Percentiles rank a stretch among this genome's conserved stretches.
Evolutionary conservation across 2,888 invertebrate genomes (phyloP).

Genomic region (Gibbula magus): DNA sequence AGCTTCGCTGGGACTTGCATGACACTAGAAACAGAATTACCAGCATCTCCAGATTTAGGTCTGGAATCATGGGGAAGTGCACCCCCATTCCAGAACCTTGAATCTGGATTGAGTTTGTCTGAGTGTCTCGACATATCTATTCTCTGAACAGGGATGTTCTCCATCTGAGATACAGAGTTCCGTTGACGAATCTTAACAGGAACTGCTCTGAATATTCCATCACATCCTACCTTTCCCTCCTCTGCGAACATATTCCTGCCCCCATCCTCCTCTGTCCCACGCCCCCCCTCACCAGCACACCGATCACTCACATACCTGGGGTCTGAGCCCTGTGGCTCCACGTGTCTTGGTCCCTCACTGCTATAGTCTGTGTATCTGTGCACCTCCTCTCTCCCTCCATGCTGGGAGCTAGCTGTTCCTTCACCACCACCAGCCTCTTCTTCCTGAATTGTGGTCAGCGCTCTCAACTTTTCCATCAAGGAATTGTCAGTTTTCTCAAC

Average conservation of each 20-base stretch:
- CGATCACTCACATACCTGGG: neutral
- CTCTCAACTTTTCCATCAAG: conserved; percentile 60
- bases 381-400: neutral
- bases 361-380: neutral
- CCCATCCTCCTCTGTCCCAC: neutral
- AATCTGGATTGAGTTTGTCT: neutral
- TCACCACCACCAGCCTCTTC: conserved; percentile 45
- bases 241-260: neutral
- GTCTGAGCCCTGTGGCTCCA: neutral
- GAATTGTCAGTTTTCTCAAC: conserved; percentile 51
- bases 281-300: neutral
- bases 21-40: neutral
- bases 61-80: neutral
- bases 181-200: conserved; percentile 20
- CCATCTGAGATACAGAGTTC: conserved; percentile 7
- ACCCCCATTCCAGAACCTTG: neutral
- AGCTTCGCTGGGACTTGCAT: neutral
- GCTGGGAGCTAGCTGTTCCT: neutral
- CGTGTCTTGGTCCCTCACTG: neutral
- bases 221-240: neutral
- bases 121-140: neutral
- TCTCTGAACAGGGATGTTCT: neutral
- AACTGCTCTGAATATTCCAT: conserved; percentile 17
- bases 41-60: neutral
- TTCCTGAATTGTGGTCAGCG: conserved; percentile 65